Conservation (phyloP, 1,140 invertebrate genomes). For the Palaemon carinicauda region DNA sequence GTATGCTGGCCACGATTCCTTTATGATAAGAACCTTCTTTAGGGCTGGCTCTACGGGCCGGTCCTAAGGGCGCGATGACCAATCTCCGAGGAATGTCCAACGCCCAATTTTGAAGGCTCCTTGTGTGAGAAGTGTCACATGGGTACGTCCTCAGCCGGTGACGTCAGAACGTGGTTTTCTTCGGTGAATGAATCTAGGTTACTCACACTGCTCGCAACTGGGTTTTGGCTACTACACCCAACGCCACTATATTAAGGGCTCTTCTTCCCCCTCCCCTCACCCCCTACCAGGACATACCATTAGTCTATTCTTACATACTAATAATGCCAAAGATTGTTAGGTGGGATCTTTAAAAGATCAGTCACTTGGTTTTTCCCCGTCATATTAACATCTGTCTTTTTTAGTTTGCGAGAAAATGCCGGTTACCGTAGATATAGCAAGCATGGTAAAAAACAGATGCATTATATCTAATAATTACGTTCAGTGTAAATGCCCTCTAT, state of each 20-base stretch:
- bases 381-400: too few species aligned
- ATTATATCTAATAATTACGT: too few species aligned
- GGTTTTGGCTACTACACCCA: not conserved
- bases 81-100: not conserved
- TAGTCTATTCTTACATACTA: too few species aligned
- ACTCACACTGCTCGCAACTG: constrained; percentile 19
- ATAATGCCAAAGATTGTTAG: too few species aligned
- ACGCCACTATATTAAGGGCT: not conserved
- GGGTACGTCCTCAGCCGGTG: constrained; percentile 6
- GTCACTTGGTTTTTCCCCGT: too few species aligned
- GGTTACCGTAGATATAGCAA: too few species aligned
- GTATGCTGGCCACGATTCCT: not conserved
- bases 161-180: constrained; percentile 39
- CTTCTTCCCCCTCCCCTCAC: not conserved
- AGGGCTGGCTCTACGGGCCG: not conserved
- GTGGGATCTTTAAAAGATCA: too few species aligned
- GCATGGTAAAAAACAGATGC: too few species aligned
- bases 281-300: too few species aligned
- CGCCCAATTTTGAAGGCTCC: not conserved
- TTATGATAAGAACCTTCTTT: not conserved
- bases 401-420: too few species aligned
- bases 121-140: constrained; percentile 2
- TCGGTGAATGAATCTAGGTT: constrained; percentile 41
- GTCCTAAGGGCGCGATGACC: too few species aligned
- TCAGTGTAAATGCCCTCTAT: too few species aligned